phyloP scores from a whole-genome alignment of 2,113 vertebrate genomes.

The Trichomycterus rosablanca region DNA sequence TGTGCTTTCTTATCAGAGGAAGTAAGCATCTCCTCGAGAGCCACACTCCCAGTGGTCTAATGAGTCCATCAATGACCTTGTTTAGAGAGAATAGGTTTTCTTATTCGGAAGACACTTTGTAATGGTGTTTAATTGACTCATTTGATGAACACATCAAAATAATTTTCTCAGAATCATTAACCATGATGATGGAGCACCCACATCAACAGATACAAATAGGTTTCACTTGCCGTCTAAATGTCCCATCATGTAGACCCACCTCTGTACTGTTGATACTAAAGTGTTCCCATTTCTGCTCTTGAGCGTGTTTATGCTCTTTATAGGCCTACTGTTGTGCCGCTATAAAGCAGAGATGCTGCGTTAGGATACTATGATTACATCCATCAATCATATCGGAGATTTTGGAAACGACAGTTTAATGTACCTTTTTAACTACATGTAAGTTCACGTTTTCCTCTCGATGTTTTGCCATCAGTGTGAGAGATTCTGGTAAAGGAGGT shows the following conservation, averaged over 20 bases:
- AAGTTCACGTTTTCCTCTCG: constrained; percentile 49
- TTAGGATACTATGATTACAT: constrained; percentile 43
- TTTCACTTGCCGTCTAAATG: constrained; percentile 29
- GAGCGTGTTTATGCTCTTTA: constrained; percentile 33
- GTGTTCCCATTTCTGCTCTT: constrained; percentile 17
- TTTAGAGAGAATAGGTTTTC: constrained; percentile 53
- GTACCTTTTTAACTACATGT: constrained; percentile 56
- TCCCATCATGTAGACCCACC: constrained; percentile 26
- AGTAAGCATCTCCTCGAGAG: too few relatives aligned
- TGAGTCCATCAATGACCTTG: constrained; percentile 46
- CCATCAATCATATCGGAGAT: constrained; percentile 66
- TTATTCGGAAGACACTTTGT: constrained; percentile 50
- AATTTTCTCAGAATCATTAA: constrained; percentile 57
- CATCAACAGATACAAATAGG: constrained; percentile 27
- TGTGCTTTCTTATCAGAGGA: too few relatives aligned
- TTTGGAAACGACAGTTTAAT: constrained; percentile 65
- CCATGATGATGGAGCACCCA: constrained; percentile 45
- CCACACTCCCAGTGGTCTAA: constrained; percentile 52
- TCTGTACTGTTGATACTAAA: constrained; percentile 34
- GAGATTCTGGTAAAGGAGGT: constrained; percentile 45
- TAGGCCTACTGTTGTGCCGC: constrained; percentile 38
- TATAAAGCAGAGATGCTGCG: constrained; percentile 46
- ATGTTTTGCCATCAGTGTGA: constrained; percentile 40
- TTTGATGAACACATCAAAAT: constrained; percentile 57
- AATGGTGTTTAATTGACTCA: constrained; percentile 56